Evolutionary conservation across 2,888 invertebrate genomes (phyloP).

Genomic region (Apamea anceps): DNA sequence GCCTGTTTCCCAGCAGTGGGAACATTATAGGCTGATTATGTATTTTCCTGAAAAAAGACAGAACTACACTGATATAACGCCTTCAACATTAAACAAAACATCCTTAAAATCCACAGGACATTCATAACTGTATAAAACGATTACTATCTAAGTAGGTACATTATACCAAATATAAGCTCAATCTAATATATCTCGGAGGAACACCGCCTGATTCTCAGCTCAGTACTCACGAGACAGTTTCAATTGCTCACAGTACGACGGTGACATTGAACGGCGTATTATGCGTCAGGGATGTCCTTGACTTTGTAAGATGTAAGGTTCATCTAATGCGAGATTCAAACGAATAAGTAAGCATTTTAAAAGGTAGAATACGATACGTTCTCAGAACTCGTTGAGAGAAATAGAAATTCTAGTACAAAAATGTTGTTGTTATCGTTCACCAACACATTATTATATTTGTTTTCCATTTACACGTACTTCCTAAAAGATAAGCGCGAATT

Average conservation of each 20-base stretch:
- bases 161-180: slow-evolving; percentile 10
- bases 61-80: too few relatives aligned
- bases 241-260: slow-evolving; percentile 20
- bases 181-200: slow-evolving; percentile 17
- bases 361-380: background rate
- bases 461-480: slow-evolving; percentile 29
- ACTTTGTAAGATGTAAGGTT: slow-evolving; percentile 13
- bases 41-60: background rate
- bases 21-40: background rate
- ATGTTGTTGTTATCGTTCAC: background rate
- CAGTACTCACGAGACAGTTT: slow-evolving; percentile 14
- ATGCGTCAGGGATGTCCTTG: background rate
- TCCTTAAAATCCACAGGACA: background rate
- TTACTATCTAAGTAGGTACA: background rate
- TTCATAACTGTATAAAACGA: background rate
- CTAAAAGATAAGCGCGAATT: slow-evolving; percentile 43
- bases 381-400: background rate
- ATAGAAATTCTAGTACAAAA: background rate
- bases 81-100: background rate
- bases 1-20: too few relatives aligned
- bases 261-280: background rate
- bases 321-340: background rate
- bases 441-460: background rate
- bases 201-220: slow-evolving; percentile 10
- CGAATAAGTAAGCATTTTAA: background rate